Conservation (phyloP, 2,113 vertebrate genomes). For the Odocoileus virginianus region DNA sequence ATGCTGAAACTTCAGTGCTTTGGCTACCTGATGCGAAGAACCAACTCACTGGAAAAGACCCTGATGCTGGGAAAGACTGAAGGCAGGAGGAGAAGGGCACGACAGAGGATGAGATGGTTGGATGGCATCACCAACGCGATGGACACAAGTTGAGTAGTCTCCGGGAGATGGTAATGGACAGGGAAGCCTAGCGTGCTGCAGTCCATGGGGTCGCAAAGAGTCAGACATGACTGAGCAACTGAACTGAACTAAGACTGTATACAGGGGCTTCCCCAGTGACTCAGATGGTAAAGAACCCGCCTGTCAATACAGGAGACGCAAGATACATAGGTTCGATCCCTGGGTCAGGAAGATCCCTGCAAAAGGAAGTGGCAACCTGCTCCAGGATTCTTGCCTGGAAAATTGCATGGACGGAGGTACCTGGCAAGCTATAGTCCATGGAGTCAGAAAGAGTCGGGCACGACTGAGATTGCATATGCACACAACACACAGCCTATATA, state of each 20-base stretch:
- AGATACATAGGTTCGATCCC: neutral
- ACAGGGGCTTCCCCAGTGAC: neutral
- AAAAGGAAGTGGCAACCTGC: neutral
- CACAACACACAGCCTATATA: neutral
- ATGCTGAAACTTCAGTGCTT: neutral
- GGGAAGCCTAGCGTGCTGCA: neutral
- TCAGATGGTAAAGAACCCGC: neutral
- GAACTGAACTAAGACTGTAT: neutral
- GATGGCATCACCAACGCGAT: neutral
- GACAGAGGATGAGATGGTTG: neutral
- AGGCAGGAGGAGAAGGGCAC: neutral
- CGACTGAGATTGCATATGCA: neutral
- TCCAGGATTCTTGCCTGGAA: neutral
- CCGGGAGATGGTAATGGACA: neutral
- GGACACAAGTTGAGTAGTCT: neutral
- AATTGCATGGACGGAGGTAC: neutral
- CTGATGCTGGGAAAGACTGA: neutral
- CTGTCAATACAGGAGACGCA: neutral
- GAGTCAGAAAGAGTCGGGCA: neutral
- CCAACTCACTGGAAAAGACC: neutral
- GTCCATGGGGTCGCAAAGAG: neutral
- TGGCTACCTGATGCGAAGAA: neutral
- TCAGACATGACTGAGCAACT: neutral
- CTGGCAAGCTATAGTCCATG: neutral
- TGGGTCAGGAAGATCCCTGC: neutral